phyloP scores from a whole-genome alignment of 2,888 invertebrate genomes.

The Pelosia muscerda region DNA sequence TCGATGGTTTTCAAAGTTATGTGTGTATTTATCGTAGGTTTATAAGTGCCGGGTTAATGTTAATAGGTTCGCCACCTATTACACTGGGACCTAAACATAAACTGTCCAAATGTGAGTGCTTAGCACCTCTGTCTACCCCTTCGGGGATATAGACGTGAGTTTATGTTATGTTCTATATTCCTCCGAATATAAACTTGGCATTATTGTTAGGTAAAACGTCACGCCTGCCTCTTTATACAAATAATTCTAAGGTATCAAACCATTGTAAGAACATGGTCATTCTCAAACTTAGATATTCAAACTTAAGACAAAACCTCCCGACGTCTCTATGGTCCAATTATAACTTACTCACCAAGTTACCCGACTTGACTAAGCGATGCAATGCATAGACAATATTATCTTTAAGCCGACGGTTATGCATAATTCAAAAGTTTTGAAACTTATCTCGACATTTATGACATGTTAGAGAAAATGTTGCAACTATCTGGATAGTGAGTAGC shows the following conservation, averaged over 20 bases:
- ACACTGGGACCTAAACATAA: no score
- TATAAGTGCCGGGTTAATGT: no score
- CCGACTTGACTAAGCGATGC: slow-evolving; percentile 42
- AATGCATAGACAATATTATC: slow-evolving; percentile 48
- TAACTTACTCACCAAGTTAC: slow-evolving; percentile 48
- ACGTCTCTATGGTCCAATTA: slow-evolving; percentile 48
- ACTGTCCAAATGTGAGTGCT: no score
- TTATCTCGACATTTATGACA: no score
- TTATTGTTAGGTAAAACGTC: slow-evolving; percentile 3
- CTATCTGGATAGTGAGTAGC: no score
- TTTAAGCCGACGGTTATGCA: slow-evolving; percentile 38
- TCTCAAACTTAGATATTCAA: slow-evolving; percentile 36
- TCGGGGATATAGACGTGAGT: no score
- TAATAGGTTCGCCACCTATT: no score
- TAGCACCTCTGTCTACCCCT: no score
- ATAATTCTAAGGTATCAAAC: slow-evolving; percentile 17
- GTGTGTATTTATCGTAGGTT: no score
- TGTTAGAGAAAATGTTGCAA: no score
- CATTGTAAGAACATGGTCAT: slow-evolving; percentile 22
- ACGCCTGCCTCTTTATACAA: slow-evolving; percentile 8
- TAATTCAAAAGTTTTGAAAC: slow-evolving; percentile 26
- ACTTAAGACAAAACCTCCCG: slow-evolving; percentile 46
- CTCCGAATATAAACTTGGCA: background rate
- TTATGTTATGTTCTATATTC: slow-evolving; percentile 4
- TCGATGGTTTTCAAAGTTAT: no score